Percentiles rank a stretch among this genome's conserved stretches.
These are phyloP conservation scores for Menura novaehollandiae DNA, from an alignment of 2,113 vertebrate species.

Conservation along the genomic window DNA sequence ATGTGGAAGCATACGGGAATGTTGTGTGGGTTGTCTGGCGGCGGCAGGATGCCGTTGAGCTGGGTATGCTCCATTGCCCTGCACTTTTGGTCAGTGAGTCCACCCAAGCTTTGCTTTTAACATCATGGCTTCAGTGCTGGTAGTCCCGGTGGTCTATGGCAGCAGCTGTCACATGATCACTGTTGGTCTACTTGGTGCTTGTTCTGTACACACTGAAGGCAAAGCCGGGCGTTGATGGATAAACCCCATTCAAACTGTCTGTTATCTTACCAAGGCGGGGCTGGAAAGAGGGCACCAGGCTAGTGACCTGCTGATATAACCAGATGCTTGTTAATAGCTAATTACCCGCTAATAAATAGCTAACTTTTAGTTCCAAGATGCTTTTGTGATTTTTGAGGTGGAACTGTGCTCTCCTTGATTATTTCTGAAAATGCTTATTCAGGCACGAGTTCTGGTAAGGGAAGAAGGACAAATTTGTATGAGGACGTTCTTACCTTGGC, in stretches of 20 bases:
- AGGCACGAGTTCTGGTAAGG: neutral
- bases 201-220: neutral
- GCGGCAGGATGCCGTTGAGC: rapidly evolving
- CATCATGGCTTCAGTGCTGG: neutral
- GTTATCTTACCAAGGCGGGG: neutral
- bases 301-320: neutral
- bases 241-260: neutral
- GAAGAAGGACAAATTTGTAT: neutral
- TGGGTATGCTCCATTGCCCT: rapidly evolving
- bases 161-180: neutral
- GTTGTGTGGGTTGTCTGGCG: neutral
- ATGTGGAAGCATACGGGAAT: neutral
- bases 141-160: neutral
- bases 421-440: neutral
- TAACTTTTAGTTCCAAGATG: neutral
- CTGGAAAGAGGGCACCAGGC: neutral
- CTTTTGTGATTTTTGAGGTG: neutral
- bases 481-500: neutral
- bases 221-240: neutral
- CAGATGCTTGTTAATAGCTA: neutral
- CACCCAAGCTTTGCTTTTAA: neutral
- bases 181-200: neutral
- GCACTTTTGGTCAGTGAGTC: neutral
- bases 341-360: neutral
- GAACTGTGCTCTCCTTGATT: neutral